Conservation (phyloP, 1,140 invertebrate genomes). For the Colletes latitarsis region DNA sequence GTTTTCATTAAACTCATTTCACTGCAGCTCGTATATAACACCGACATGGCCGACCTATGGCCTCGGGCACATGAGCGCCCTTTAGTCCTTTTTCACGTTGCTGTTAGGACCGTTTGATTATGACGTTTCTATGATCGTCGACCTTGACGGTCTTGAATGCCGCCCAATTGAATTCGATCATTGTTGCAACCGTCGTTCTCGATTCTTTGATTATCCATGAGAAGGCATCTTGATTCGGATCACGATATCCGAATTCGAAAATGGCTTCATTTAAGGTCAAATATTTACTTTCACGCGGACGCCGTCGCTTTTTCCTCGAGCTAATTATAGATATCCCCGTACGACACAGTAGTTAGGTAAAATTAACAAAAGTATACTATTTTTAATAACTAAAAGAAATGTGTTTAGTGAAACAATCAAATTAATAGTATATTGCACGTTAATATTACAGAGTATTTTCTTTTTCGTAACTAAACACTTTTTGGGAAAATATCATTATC, state of each 20-base stretch:
- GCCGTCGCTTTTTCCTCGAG: not conserved
- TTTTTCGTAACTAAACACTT: no score
- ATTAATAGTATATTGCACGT: no score
- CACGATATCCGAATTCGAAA: constrained; percentile 1
- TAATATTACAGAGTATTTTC: no score
- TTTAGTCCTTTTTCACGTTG: constrained; percentile 60
- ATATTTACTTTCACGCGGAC: not conserved
- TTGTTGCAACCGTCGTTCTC: constrained; percentile 49
- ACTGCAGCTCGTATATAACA: constrained; percentile 67
- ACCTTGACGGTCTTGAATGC: constrained; percentile 53
- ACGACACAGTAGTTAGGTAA: no score
- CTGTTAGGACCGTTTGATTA: constrained; percentile 74
- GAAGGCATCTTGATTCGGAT: not conserved
- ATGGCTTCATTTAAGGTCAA: constrained; percentile 3
- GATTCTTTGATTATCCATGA: constrained; percentile 27
- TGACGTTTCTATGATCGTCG: constrained; percentile 77
- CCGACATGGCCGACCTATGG: constrained; percentile 67
- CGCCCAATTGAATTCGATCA: constrained; percentile 59
- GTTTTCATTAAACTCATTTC: constrained; percentile 82
- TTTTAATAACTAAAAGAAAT: no score
- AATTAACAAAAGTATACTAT: no score
- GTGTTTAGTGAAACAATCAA: no score
- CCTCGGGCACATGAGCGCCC: constrained; percentile 65
- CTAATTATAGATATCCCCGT: no score
- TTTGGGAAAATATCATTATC: no score